Evolutionary conservation across 2,113 vertebrate species (phyloP), one percentile per base, ranked within the genome.

Genomic region (Xyliphius kryptos): DNA sequence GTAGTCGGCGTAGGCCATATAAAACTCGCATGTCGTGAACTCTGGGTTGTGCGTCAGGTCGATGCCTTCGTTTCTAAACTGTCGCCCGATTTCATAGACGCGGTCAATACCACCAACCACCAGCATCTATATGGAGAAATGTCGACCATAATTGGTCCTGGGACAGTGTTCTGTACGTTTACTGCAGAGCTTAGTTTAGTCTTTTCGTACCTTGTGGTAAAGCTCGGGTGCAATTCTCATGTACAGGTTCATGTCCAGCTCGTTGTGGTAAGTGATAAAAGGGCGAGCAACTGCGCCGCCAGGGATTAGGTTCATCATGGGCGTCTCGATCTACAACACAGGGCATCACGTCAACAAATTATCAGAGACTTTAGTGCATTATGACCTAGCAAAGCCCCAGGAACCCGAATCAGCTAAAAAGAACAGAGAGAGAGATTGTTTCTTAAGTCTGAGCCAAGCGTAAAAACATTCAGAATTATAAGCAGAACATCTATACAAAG

Each of bases 1-100:
- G 78, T 99, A 99, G 79, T 99, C 96, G 0, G 96, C 96, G 32
- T 97, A 99, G 3, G 96, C 96, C 96, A 99, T 98, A 56, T 99
- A 99, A 79, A 98, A 99, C 66, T 99, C 96, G 76, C 95, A 99
- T 56, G 96, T 99, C 60, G 96, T 98, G 79, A 99, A 99, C 78
- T 99, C 96, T 10, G 96, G 96, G 74, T 99, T 99, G 72, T 99
- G 96, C 51, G 95, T 97, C 54, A 99, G 83, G 83, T 99, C 96
- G 2, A 99, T 99, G 63, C 96, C 95, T 82, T 99, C 96, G 9
- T 99, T 99, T 71, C 96, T 88, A 80, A 99, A 99, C 79, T 99
- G 96, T 58, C 96, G 93, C 1, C 95, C 96, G 13, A 99, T 82
- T 80, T 99, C 96, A 75, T 99, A 98, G 2, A 98, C 93, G 56